Conservation (phyloP, 2,797 vertebrate species). For the Carduelis carduelis region DNA sequence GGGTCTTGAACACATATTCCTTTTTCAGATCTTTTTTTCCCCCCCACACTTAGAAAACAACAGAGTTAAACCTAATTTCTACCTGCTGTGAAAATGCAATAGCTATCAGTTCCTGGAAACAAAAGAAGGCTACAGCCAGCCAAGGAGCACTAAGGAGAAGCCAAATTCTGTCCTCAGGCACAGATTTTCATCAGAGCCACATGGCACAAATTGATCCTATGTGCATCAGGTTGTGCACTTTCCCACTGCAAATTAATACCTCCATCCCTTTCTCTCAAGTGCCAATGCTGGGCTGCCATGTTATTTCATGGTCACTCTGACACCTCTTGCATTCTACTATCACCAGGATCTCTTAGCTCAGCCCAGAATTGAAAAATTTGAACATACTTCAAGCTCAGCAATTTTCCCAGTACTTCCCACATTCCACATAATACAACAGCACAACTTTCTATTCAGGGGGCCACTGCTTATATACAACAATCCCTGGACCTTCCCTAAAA, state of each 20-base stretch:
- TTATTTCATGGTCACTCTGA: neutral
- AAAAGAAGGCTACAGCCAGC: constrained; percentile 13
- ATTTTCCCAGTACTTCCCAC: neutral
- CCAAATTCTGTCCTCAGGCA: constrained; percentile 23
- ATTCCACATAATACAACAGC: neutral
- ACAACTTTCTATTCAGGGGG: neutral
- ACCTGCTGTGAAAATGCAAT: constrained; percentile 30
- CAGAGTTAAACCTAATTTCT: constrained; percentile 14
- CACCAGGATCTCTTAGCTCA: neutral
- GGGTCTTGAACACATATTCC: neutral
- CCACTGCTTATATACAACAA: neutral
- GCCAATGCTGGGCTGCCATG: neutral
- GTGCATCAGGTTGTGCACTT: constrained; percentile 2
- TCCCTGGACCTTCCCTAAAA: neutral
- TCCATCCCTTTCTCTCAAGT: neutral
- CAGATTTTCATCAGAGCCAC: neutral
- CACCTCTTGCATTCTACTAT: neutral
- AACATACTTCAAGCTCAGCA: neutral
- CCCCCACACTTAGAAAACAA: neutral
- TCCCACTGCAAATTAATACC: neutral
- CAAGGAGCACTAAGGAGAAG: neutral
- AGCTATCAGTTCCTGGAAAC: constrained; percentile 8
- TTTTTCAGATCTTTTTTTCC: rapidly evolving
- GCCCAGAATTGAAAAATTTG: neutral
- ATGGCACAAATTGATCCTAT: neutral